Base-by-base conservation (phyloP, 1,140 invertebrate genomes). In the silkworm (Bombyx mori) region DNA sequence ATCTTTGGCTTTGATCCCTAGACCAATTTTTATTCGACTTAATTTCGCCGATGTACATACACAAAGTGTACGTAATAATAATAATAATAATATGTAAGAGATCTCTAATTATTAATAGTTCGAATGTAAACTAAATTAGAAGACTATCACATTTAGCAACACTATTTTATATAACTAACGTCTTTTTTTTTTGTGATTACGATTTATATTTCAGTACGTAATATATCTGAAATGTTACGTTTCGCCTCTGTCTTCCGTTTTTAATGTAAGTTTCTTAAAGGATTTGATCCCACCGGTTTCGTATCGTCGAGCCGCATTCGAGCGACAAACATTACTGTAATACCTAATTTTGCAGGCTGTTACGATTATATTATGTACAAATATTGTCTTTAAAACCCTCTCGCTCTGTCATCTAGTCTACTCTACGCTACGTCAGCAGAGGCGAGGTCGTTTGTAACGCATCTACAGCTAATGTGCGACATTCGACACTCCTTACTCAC, bases 1-100 rank as follows among this genome's bases (percentile, higher is more conserved):
- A 90, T 90, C 90, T 89, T 91, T 91, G 90, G 90, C 87, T 89
- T 91, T 90, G 89, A 89, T 90, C 89, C 90, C 90, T 87, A 81
- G 78, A 88, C 85, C 85, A 86, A 88, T 88, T 85, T 18, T 77
- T 79, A 81, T 75, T 82, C 75, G 77, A 85, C 77, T 78, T 77
- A 73, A 70, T 81, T 78, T 71, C 69, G 77, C 77, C 76, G 77
- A 77, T 78, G 70, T 74, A 77, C 52, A 50, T 58, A 60, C 73
- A 79, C 73, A 70, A 68, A 68, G 70, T 78, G 71, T 77, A 70
- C 75, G 12, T 18, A 18, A 18, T 18, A 18, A 18, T 18, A 18
- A 35, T 35, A 35, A 35, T 35, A 35, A 35, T 35, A 35, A 73
- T 70, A 76, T 71, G 69, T 75, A 72, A 77, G 73, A 84, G 73